A percentile compares a stretch with the other conserved stretches of the same genome.
Evolutionary conservation across 2,113 vertebrate genomes (phyloP).

Genomic region (Psilopsiagon aymara): DNA sequence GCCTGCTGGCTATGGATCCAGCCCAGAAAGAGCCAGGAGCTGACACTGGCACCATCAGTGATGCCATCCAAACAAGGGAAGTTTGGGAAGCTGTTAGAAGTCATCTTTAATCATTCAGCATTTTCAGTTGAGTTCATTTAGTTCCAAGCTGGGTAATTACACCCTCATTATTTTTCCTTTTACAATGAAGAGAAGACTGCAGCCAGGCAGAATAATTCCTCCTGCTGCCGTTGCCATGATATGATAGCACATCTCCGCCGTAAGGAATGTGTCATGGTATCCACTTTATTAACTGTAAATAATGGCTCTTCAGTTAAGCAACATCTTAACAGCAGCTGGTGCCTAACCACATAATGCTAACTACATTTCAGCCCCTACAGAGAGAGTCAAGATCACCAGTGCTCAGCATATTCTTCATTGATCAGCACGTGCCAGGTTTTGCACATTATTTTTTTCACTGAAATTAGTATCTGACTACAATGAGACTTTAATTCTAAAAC

Average conservation of each 20-base stretch:
- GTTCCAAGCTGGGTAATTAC: slow-evolving; percentile 58
- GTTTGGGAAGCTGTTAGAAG: slow-evolving; percentile 18
- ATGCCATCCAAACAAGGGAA: neutral
- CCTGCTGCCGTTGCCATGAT: slow-evolving; percentile 35
- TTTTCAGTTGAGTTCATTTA: slow-evolving; percentile 47
- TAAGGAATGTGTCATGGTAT: slow-evolving; percentile 41
- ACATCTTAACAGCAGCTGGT: slow-evolving; percentile 10
- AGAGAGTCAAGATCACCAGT: neutral
- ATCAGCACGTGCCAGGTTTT: neutral
- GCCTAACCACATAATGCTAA: neutral
- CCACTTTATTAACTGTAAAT: slow-evolving; percentile 52
- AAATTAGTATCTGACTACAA: neutral
- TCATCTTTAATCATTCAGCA: slow-evolving; percentile 36
- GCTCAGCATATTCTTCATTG: neutral
- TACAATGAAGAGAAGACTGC: slow-evolving; percentile 52
- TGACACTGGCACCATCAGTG: neutral
- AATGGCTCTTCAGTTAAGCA: slow-evolving; percentile 34
- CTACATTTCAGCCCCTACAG: neutral
- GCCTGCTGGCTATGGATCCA: neutral
- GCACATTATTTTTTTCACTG: neutral
- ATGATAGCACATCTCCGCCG: slow-evolving; percentile 27
- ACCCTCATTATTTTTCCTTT: slow-evolving; percentile 50
- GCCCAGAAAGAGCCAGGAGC: neutral
- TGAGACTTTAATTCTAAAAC: neutral
- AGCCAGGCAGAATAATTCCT: slow-evolving; percentile 56